Evolutionary conservation across 1,140 invertebrate genomes (phyloP).

Genomic region (Paraescarpia echinospica): DNA sequence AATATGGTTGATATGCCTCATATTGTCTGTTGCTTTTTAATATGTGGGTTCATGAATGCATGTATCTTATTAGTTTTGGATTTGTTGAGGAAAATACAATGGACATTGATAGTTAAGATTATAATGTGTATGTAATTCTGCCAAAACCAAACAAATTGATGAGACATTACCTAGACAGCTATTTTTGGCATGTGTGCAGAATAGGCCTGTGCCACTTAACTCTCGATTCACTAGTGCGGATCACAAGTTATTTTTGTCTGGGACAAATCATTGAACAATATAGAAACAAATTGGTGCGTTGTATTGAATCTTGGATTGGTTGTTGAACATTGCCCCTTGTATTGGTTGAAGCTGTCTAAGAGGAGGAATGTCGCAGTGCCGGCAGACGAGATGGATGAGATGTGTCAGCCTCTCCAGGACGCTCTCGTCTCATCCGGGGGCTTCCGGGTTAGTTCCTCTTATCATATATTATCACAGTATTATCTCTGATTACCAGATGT

Average conservation of each 20-base stretch:
- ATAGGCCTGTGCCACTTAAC: too few relatives aligned
- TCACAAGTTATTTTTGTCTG: too few relatives aligned
- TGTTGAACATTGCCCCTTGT: background rate
- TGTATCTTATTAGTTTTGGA: background rate
- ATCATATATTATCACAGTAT: background rate
- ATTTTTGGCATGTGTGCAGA: background rate
- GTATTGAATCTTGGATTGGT: too few relatives aligned
- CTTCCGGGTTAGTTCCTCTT: slow-evolving; percentile 28
- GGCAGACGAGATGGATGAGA: slow-evolving; percentile 61
- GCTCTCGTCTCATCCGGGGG: slow-evolving; percentile 45
- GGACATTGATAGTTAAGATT: too few relatives aligned
- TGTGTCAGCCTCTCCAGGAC: slow-evolving; percentile 53
- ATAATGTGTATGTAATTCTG: background rate
- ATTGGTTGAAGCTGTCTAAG: slow-evolving; percentile 71
- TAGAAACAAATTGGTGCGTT: background rate
- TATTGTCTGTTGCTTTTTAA: too few relatives aligned
- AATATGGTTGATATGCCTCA: too few relatives aligned
- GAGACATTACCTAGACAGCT: background rate
- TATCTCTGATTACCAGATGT: too few relatives aligned
- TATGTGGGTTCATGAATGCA: too few relatives aligned
- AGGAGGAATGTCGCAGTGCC: slow-evolving; percentile 79
- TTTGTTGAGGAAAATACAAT: too few relatives aligned
- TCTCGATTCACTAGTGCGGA: too few relatives aligned
- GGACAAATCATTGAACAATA: too few relatives aligned
- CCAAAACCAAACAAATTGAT: background rate